Percentiles rank a stretch among this genome's conserved stretches.
Evolutionary conservation across 2,888 invertebrate genomes (phyloP).

Genomic region (Lithophane ornitopus): DNA sequence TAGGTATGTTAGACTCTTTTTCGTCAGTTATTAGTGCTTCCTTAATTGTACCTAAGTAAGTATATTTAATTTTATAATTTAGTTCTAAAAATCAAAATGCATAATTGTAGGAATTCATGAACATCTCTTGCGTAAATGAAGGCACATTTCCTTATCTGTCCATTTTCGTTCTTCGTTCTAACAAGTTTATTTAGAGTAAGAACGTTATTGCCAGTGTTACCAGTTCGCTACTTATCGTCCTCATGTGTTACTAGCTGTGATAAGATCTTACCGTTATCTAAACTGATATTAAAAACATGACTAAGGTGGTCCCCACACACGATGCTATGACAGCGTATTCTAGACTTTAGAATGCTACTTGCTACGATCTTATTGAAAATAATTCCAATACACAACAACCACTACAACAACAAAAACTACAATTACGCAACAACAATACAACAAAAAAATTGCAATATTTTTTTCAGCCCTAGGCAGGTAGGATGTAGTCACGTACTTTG

Average conservation of each 20-base stretch:
- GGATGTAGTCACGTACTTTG: neutral
- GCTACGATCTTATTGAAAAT: neutral
- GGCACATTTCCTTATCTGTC: conserved; percentile 5
- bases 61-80: neutral
- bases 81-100: neutral
- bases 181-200: conserved; percentile 41
- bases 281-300: conserved; percentile 44
- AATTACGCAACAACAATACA: too few relatives aligned
- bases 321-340: conserved; percentile 4
- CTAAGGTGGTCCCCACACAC: conserved; percentile 30
- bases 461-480: neutral
- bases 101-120: neutral
- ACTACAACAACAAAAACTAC: too few relatives aligned
- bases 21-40: neutral
- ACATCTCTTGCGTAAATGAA: neutral
- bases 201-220: conserved; percentile 24
- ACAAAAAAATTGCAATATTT: too few relatives aligned
- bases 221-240: conserved; percentile 30
- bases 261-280: conserved; percentile 57
- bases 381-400: too few relatives aligned
- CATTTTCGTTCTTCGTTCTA: conserved; percentile 15
- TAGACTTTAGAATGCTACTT: neutral
- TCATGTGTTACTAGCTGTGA: conserved; percentile 26
- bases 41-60: neutral
- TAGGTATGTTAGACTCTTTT: neutral